Conservation (phyloP, 2,888 invertebrate species). For the Diogma glabrata region DNA sequence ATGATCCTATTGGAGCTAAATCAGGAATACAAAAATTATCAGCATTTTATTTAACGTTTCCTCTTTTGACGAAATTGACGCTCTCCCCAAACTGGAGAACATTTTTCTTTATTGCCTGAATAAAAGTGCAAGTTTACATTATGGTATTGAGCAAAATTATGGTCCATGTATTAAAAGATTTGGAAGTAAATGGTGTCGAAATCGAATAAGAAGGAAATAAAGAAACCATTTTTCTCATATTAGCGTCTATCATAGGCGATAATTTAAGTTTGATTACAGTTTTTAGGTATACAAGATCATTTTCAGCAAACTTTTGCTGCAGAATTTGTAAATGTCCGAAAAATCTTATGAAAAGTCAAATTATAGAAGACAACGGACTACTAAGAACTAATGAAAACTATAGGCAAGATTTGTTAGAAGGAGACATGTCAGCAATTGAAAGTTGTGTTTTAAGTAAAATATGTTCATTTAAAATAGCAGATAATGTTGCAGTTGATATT, state of each 20-base stretch:
- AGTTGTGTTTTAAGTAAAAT: conserved; percentile 4
- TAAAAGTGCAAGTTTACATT: conserved; percentile 3
- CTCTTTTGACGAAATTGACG: conserved; percentile 4
- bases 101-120: conserved; percentile 12
- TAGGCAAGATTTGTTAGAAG: conserved; percentile 3
- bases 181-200: conserved; percentile 13
- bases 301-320: conserved; percentile 10
- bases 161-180: conserved; percentile 6
- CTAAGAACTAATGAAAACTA: conserved; percentile 9
- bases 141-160: conserved; percentile 10
- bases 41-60: conserved; percentile 13
- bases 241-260: conserved; percentile 8
- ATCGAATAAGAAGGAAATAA: too few species aligned
- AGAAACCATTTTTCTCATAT: too few species aligned
- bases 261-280: conserved; percentile 6
- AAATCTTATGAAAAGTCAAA: background rate
- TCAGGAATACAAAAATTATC: conserved; percentile 13
- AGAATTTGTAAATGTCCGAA: conserved; percentile 9
- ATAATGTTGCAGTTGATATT: background rate
- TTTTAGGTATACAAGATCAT: background rate
- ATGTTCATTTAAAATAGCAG: conserved; percentile 23
- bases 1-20: too few species aligned
- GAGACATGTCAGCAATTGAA: conserved; percentile 9
- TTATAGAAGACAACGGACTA: background rate
- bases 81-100: conserved; percentile 10